These are phyloP conservation scores for Drosophila leontia DNA, from an alignment of 1,140 invertebrate genomes.

Conservation along the genomic window DNA sequence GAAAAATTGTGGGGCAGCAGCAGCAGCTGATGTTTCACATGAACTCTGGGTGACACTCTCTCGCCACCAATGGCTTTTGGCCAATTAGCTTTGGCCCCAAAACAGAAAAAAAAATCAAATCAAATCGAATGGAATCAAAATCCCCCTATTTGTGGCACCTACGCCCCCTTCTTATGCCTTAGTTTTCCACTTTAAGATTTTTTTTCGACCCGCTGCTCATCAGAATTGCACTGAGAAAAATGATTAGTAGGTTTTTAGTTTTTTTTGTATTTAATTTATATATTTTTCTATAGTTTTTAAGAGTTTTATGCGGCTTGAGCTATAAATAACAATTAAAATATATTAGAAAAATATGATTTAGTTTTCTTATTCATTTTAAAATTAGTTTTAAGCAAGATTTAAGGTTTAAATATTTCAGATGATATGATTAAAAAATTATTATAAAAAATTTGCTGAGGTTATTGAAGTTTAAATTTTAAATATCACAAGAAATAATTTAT, in stretches of 20 bases:
- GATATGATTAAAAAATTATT: no score
- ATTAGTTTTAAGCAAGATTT: no score
- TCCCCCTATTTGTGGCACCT: constrained; percentile 21
- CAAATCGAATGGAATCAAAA: constrained; percentile 10
- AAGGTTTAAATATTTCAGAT: no score
- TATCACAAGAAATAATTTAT: no score
- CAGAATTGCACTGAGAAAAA: constrained; percentile 4
- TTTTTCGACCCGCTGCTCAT: neutral
- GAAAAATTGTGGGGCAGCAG: constrained; percentile 22
- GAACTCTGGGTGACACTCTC: constrained; percentile 37
- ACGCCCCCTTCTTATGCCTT: neutral
- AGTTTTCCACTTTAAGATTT: neutral
- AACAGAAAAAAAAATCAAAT: neutral
- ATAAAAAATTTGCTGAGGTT: no score
- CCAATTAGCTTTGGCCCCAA: constrained; percentile 48
- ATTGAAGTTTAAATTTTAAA: no score
- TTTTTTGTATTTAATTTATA: neutral
- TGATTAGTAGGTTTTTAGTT: neutral
- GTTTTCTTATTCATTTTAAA: no score
- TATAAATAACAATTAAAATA: no score
- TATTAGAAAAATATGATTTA: no score
- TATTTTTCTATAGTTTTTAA: neutral
- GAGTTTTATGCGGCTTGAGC: no score
- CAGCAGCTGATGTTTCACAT: constrained; percentile 36
- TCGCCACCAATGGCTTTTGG: constrained; percentile 45